Percentiles rank a stretch among this genome's conserved stretches.
Evolutionary conservation across 2,797 vertebrate species (phyloP).

Genomic region (Lepus oiostolus): DNA sequence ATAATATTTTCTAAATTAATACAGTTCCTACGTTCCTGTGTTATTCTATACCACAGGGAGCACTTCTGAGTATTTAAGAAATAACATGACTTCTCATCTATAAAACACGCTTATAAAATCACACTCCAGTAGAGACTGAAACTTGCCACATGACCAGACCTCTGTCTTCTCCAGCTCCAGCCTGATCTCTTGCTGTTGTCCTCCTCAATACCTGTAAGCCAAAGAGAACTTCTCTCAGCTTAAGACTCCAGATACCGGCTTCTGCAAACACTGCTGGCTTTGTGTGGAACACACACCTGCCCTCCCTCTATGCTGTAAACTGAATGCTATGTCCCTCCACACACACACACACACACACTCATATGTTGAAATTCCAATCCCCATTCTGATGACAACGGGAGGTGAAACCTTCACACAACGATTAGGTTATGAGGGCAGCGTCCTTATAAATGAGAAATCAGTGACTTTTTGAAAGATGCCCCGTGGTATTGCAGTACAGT

Average conservation of each 20-base stretch:
- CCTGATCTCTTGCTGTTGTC: neutral
- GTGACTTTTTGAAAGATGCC: neutral
- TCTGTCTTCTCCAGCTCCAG: neutral
- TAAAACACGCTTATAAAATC: conserved; percentile 40
- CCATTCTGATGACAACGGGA: neutral
- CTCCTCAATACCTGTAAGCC: neutral
- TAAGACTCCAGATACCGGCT: neutral
- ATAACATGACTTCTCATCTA: neutral
- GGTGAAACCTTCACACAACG: neutral
- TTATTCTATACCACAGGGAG: neutral
- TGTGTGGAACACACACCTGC: neutral
- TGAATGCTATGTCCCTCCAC: neutral
- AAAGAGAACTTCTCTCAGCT: neutral
- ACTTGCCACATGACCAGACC: neutral
- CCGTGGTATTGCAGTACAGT: neutral
- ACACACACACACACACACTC: neutral
- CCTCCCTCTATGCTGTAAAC: neutral
- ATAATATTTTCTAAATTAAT: neutral
- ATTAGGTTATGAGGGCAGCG: neutral
- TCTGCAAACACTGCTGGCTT: neutral
- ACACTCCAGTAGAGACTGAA: neutral
- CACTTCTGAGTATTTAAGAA: neutral
- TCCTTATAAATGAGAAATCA: neutral
- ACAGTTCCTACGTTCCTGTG: neutral
- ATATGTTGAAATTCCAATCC: neutral